A percentile compares a stretch with the other conserved stretches of the same genome.
Conservation (phyloP, 2,797 vertebrate genomes). For the Chrysolophus pictus region DNA sequence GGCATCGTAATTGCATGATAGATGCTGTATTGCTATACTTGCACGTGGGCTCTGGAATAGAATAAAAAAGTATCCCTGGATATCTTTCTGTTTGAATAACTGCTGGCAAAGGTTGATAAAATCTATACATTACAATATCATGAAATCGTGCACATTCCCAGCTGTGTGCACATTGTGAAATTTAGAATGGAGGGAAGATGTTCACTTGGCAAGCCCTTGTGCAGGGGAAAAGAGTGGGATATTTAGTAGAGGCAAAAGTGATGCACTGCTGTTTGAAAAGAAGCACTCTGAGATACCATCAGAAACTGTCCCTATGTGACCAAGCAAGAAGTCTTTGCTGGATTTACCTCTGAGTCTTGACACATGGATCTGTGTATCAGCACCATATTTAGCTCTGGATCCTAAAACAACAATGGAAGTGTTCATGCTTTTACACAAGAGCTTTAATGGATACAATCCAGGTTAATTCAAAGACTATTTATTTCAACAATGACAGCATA, state of each 20-base stretch:
- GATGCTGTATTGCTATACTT: neutral
- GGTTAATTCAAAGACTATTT: neutral
- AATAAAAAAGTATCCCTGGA: neutral
- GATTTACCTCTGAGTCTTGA: neutral
- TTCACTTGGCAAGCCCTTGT: neutral
- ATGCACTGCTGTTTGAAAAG: neutral
- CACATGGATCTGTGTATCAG: neutral
- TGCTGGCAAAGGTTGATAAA: neutral
- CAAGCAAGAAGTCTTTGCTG: neutral
- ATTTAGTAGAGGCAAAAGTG: neutral
- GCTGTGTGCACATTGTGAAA: neutral
- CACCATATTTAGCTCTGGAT: neutral
- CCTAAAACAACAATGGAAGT: neutral
- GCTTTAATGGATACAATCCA: neutral
- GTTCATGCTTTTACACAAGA: neutral
- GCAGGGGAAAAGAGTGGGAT: neutral
- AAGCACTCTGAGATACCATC: neutral
- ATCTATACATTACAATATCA: neutral
- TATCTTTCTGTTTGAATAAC: neutral
- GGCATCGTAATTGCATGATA: neutral
- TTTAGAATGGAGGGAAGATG: neutral
- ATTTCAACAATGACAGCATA: neutral
- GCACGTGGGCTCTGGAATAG: neutral
- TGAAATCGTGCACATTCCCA: neutral
- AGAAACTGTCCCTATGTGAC: neutral